Evolutionary conservation across 2,113 vertebrate genomes (phyloP), one percentile per base, ranked within the genome.

Genomic region (Sander lucioperca): DNA sequence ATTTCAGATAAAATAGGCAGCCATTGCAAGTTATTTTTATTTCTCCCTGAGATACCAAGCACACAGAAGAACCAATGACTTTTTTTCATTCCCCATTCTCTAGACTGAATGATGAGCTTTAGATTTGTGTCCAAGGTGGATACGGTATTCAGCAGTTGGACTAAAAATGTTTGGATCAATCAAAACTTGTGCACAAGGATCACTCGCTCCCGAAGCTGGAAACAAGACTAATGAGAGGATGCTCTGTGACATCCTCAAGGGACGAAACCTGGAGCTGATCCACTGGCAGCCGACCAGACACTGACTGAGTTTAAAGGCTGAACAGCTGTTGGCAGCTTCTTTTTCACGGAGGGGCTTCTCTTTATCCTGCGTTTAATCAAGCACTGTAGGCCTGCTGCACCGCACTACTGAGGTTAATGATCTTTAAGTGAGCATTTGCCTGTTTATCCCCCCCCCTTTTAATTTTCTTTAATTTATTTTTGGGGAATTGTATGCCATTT

Each of bases 271-370:
- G 82, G 82, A 82, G 82, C 86, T 36, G 70, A 25, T 74, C 45
- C 72, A 25, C 63, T 61, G 76, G 83, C 76, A 69, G 6, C 5
- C 56, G 0, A 68, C 56, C 75, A 77, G 65, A 66, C 68, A 0
- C n/a, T 11, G 56, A 36, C 14, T 18, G 72, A 53, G 50, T 79
- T 82, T 80, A 77, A 65, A 75, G 56, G 62, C 71, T 69, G 66
- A 83, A n/a, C 79, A 83, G 76, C 86, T 85, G 86, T 62, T 79
- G 51, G 47, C 43, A 64, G 16, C 76, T 54, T 65, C 62, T 69
- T 77, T 48, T 39, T 75, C 59, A 36, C 58, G 54, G 36, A 47
- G 27, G n/a, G 18, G 3, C 15, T 71, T 45, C 25, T 77, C 45
- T 83, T 80, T 33, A 73, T 70, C 25, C 62, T 23, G 65, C 12